phyloP scores from a whole-genome alignment of 1,140 invertebrate genomes.

The Uloborus diversus region DNA sequence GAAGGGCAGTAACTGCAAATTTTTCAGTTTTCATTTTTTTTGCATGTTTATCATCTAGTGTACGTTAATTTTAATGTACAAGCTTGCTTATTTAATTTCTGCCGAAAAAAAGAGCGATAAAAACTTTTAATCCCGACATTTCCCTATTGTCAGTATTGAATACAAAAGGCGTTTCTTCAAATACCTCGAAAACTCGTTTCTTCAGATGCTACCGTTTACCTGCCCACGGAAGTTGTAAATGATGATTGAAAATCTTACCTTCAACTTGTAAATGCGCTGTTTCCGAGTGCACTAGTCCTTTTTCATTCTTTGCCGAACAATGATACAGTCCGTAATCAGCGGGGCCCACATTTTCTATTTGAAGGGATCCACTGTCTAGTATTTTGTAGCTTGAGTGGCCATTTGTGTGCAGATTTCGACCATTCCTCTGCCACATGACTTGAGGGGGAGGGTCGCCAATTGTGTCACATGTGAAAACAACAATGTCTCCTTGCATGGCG shows the following conservation, averaged over 20 bases:
- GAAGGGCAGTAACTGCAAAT: too few species aligned
- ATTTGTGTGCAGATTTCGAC: conserved; percentile 69
- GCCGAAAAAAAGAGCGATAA: too few species aligned
- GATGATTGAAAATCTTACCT: conserved; percentile 49
- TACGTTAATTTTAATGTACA: too few species aligned
- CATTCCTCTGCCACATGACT: conserved; percentile 88
- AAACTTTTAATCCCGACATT: too few species aligned
- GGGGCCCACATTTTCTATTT: conserved; percentile 53
- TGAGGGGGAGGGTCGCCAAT: conserved; percentile 86
- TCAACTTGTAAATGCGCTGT: conserved; percentile 55
- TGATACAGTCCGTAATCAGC: conserved; percentile 57
- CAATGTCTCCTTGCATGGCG: conserved; percentile 88
- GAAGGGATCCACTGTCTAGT: conserved; percentile 46
- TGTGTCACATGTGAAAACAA: conserved; percentile 85
- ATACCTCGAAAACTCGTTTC: too few species aligned
- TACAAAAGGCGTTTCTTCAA: too few species aligned
- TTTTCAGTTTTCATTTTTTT: too few species aligned
- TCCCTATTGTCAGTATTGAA: too few species aligned
- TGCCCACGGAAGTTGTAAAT: too few species aligned
- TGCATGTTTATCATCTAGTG: too few species aligned
- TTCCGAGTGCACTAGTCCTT: conserved; percentile 38
- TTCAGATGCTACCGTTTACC: too few species aligned
- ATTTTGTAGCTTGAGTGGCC: conserved; percentile 33
- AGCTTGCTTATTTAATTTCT: too few species aligned
- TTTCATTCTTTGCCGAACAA: conserved; percentile 52